Percentiles rank a stretch among this genome's conserved stretches.
Conservation (phyloP, 1,140 invertebrate genomes). For the Marisa cornuarietis region DNA sequence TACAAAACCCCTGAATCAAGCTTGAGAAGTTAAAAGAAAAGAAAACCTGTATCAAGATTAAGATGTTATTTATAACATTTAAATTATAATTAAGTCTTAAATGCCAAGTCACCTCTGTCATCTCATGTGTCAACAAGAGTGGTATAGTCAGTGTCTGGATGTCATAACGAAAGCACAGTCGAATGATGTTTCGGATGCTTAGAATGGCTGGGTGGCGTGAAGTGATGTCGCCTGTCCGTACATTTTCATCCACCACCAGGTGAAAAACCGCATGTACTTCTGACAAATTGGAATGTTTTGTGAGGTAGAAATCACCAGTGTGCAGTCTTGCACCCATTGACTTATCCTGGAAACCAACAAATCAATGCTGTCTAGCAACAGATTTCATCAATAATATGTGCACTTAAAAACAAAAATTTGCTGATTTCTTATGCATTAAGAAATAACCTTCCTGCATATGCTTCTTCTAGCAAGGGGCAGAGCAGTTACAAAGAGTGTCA, state of each 20-base stretch:
- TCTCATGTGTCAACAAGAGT: constrained; percentile 89
- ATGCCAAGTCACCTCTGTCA: constrained; percentile 81
- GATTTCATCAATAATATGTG: too few relatives aligned
- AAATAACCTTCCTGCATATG: not conserved
- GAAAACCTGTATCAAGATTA: not conserved
- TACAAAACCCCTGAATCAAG: too few relatives aligned
- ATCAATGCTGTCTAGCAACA: too few relatives aligned
- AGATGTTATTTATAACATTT: not conserved
- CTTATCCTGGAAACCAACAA: constrained; percentile 43
- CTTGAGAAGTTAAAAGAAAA: not conserved
- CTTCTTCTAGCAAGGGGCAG: not conserved
- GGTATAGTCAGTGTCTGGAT: constrained; percentile 93
- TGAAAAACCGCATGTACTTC: constrained; percentile 96
- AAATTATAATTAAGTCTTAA: constrained; percentile 9
- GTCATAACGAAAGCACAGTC: constrained; percentile 91
- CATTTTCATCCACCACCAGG: constrained; percentile 74
- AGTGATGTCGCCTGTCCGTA: constrained; percentile 83
- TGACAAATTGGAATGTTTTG: constrained; percentile 92
- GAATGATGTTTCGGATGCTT: constrained; percentile 92
- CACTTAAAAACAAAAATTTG: too few relatives aligned
- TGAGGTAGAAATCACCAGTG: constrained; percentile 93
- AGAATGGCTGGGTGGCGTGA: constrained; percentile 96
- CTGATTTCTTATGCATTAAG: too few relatives aligned
- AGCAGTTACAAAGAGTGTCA: too few relatives aligned
- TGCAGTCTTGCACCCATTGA: constrained; percentile 63